Percentiles rank a stretch among this genome's conserved stretches.
Conservation (phyloP, 2,888 invertebrate genomes). For the Rhodophaea formosa region DNA sequence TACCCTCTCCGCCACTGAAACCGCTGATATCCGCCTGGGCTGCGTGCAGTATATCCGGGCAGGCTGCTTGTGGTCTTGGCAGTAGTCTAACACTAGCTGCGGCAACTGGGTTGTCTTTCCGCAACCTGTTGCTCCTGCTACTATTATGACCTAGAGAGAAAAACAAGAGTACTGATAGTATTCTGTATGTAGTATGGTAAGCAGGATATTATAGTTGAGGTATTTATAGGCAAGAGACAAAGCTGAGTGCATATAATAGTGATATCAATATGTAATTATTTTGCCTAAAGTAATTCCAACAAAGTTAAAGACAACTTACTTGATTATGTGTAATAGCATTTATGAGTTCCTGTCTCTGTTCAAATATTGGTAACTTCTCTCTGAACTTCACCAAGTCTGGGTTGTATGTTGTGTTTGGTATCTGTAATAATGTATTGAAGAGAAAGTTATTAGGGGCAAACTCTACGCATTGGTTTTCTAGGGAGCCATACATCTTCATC, state of each 20-base stretch:
- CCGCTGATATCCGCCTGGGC: constrained; percentile 94
- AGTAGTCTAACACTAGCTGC: constrained; percentile 93
- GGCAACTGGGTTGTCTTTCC: constrained; percentile 98
- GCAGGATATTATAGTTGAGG: too few species aligned
- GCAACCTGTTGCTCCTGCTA: constrained; percentile 93
- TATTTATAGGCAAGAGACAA: too few species aligned
- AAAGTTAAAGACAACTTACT: constrained; percentile 57
- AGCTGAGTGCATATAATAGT: too few species aligned
- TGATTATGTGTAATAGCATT: constrained; percentile 84
- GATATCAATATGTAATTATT: too few species aligned
- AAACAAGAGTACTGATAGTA: too few species aligned
- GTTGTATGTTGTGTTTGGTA: constrained; percentile 75
- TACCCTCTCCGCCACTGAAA: constrained; percentile 93
- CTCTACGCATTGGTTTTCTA: too few species aligned
- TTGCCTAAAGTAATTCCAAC: too few species aligned
- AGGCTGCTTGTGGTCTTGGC: constrained; percentile 77
- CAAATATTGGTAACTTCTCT: constrained; percentile 86
- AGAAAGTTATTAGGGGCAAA: background rate
- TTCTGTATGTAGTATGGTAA: too few species aligned
- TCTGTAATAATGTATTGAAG: constrained; percentile 35
- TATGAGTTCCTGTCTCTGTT: constrained; percentile 84
- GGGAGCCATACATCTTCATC: too few species aligned
- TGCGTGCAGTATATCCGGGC: constrained; percentile 96
- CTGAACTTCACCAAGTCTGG: constrained; percentile 81
- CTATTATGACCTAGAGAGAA: constrained; percentile 81